Percentiles rank a stretch among this genome's conserved stretches.
These are phyloP conservation scores for Pangasius larnaudii DNA, from an alignment of 2,797 vertebrate genomes.

Conservation along the genomic window DNA sequence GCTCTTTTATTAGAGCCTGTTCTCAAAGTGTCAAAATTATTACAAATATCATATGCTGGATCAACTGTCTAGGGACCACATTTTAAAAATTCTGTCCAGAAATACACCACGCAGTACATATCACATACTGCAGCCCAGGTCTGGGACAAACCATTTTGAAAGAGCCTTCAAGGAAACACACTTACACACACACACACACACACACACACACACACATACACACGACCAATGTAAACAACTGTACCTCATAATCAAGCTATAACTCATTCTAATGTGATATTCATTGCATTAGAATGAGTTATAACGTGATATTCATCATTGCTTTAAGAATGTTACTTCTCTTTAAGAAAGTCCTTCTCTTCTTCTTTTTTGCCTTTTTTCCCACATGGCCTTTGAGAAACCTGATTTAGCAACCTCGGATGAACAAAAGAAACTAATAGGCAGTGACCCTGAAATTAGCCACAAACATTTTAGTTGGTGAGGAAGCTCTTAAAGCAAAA, in stretches of 20 bases:
- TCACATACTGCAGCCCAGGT: background rate
- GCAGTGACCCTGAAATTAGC: background rate
- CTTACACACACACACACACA: background rate
- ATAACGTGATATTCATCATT: background rate
- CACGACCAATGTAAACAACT: background rate
- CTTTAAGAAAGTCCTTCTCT: background rate
- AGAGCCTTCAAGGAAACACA: background rate
- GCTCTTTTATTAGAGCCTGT: conserved; percentile 4
- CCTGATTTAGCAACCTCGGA: background rate
- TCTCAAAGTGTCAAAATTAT: background rate
- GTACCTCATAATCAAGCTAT: background rate
- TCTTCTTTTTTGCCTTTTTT: background rate
- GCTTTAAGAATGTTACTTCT: background rate
- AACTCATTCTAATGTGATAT: background rate
- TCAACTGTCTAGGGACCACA: background rate
- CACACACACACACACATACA: background rate
- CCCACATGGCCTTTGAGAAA: background rate
- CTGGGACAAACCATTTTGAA: background rate
- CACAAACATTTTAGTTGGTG: background rate
- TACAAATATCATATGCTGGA: conserved; percentile 4
- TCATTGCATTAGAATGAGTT: too few relatives aligned
- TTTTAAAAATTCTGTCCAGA: background rate
- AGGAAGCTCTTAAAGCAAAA: background rate
- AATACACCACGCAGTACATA: background rate
- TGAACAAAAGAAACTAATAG: background rate